These are phyloP conservation scores for Caenorhabditis panamensis DNA, from an alignment of 2,888 invertebrate genomes.

Conservation along the genomic window DNA sequence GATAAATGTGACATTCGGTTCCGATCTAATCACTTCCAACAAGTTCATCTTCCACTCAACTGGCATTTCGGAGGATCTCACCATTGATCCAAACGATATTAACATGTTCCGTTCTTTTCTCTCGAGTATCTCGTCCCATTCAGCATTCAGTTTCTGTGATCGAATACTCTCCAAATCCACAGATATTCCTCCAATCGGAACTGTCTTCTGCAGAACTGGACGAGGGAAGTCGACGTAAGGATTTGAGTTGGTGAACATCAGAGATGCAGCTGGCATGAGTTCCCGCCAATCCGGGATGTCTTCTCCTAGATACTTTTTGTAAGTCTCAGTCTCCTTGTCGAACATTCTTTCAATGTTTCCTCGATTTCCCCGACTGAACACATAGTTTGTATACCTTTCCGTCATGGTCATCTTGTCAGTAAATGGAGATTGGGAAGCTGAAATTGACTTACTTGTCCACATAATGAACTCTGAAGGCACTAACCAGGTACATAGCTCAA, in stretches of 20 bases:
- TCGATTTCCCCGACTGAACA: not conserved
- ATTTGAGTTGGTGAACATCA: slow-evolving; percentile 54
- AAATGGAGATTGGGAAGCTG: not conserved
- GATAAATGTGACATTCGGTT: slow-evolving; percentile 52
- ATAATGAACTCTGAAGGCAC: no score
- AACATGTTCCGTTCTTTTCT: slow-evolving; percentile 19
- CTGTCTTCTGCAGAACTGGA: slow-evolving; percentile 58
- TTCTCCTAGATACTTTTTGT: not conserved
- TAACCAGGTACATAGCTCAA: slow-evolving; percentile 35
- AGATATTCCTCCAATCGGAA: slow-evolving; percentile 54
- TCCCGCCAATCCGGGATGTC: slow-evolving; percentile 20
- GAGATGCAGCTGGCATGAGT: slow-evolving; percentile 19
- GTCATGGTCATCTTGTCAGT: not conserved
- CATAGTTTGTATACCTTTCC: slow-evolving; percentile 6
- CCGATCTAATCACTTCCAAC: not conserved
- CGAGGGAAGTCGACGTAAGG: slow-evolving; percentile 63
- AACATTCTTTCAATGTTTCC: not conserved
- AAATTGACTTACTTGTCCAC: no score
- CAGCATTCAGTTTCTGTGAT: slow-evolving; percentile 17
- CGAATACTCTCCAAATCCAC: slow-evolving; percentile 34
- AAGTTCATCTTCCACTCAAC: slow-evolving; percentile 21
- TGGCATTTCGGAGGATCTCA: slow-evolving; percentile 44
- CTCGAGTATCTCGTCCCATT: slow-evolving; percentile 23
- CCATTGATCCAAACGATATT: slow-evolving; percentile 55
- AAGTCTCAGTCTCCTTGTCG: not conserved